Percentiles rank a stretch among this genome's conserved stretches.
Conservation (phyloP, 2,888 invertebrate genomes). For the Lasioglossum lativentre region DNA sequence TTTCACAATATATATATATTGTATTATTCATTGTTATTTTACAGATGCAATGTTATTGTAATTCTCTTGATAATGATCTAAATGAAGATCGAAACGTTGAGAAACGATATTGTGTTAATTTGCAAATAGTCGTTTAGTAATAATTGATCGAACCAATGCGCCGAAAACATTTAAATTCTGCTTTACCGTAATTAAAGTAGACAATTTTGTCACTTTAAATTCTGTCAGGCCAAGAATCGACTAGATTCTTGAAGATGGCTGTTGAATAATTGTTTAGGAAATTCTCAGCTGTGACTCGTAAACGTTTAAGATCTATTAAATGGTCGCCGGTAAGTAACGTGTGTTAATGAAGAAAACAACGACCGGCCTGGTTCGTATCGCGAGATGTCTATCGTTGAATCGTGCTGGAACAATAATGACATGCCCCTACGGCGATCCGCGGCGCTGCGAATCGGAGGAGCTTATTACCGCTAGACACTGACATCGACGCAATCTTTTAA, state of each 20-base stretch:
- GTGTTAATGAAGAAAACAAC: background rate
- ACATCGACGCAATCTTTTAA: constrained; percentile 23
- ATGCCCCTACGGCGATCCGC: constrained; percentile 2
- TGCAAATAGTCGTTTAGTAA: no score
- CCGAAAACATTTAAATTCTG: no score
- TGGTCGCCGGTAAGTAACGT: background rate
- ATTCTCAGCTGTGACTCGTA: background rate
- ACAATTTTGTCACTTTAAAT: background rate
- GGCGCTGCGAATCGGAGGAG: constrained; percentile 49
- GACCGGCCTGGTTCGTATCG: background rate
- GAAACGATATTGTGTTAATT: no score
- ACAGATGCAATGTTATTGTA: no score
- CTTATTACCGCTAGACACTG: constrained; percentile 7
- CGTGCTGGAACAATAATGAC: constrained; percentile 10
- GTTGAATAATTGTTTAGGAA: background rate
- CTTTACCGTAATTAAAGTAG: no score
- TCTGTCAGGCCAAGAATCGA: no score
- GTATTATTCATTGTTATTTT: no score
- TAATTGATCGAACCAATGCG: no score
- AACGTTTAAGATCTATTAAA: background rate
- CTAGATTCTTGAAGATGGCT: background rate
- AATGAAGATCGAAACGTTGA: no score
- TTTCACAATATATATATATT: no score
- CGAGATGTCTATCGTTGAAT: background rate
- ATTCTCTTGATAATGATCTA: no score